Base-by-base conservation (phyloP, 2,888 invertebrate genomes). In the Diplazon laetatorius region DNA sequence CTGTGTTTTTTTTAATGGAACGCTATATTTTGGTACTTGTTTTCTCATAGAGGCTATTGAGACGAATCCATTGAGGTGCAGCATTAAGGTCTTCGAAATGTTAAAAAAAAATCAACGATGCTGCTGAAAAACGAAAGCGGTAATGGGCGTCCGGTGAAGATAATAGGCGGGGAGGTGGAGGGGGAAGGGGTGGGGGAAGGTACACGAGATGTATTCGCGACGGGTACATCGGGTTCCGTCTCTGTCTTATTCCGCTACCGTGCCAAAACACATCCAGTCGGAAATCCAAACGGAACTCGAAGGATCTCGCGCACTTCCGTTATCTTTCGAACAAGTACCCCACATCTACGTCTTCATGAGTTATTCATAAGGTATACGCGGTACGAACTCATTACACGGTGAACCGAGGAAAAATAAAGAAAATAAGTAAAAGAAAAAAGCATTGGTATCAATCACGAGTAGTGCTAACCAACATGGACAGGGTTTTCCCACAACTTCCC, bases 261-360 rank as follows among this genome's bases (percentile, higher is more conserved):
- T 12, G 25, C n/a, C n/a, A n/a, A 46, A 46, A 25, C 44, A 2
- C 46, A 44, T 62, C 30, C 16, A 42, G 25, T 25, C 60, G 44
- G 46, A 62, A 46, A 46, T 62, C 44, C 62, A 46, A 62, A 62
- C 62, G 62, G 14, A 44, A 62, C 30, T 9, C n/a, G 30, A 25
- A 25, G 16, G 30, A 62, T 46, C 44, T 44, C 14, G 62, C 46
- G 9, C 16, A 44, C 44, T 44, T 16, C 14, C 55, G 30, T 55
- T 30, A 30, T 16, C 16, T 46, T 25, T 12, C 14, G 62, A 44
- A 62, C 46, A 44, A 22, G 30, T 25, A 44, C n/a, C 44, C n/a
- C 2, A 12, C 44, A 25, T 10, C 62, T 42, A 4, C 25, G 46
- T 62, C 44, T 62, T 44, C 8, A 62, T 62, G 46, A 62, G 25